These are phyloP conservation scores for Eupithecia insigniata DNA, from an alignment of 2,888 invertebrate species.

Conservation along the genomic window DNA sequence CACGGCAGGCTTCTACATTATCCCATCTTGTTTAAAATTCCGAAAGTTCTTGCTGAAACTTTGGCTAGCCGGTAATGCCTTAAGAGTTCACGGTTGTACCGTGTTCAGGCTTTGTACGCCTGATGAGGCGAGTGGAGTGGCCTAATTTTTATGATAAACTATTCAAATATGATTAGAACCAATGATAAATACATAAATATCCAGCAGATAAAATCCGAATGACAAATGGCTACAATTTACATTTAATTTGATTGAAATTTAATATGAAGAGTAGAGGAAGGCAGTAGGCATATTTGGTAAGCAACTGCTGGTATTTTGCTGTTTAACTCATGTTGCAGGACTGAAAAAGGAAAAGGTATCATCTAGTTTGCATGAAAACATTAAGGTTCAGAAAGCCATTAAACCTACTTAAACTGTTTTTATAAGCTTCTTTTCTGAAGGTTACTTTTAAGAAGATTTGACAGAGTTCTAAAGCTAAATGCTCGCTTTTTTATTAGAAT, in stretches of 20 bases:
- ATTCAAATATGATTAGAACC: not conserved
- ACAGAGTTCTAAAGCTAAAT: not conserved
- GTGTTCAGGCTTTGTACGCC: conserved; percentile 29
- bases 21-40: conserved; percentile 35
- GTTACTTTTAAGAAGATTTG: too few relatives aligned
- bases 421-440: too few relatives aligned
- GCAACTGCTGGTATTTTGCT: not conserved
- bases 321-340: not conserved
- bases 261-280: not conserved
- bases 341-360: not conserved
- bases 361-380: not conserved
- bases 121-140: conserved; percentile 28
- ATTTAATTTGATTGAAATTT: not conserved
- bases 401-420: too few relatives aligned
- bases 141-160: conserved; percentile 23
- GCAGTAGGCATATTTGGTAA: not conserved
- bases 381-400: not conserved
- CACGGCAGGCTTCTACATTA: conserved; percentile 13
- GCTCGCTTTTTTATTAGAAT: not conserved
- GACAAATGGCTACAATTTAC: not conserved
- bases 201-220: not conserved
- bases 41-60: conserved; percentile 35
- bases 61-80: conserved; percentile 22
- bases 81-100: conserved; percentile 29
- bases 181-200: too few relatives aligned